Evolutionary conservation across 2,797 vertebrate species (phyloP), one percentile per base, ranked within the genome.

Genomic region (Clarias fuscus): DNA sequence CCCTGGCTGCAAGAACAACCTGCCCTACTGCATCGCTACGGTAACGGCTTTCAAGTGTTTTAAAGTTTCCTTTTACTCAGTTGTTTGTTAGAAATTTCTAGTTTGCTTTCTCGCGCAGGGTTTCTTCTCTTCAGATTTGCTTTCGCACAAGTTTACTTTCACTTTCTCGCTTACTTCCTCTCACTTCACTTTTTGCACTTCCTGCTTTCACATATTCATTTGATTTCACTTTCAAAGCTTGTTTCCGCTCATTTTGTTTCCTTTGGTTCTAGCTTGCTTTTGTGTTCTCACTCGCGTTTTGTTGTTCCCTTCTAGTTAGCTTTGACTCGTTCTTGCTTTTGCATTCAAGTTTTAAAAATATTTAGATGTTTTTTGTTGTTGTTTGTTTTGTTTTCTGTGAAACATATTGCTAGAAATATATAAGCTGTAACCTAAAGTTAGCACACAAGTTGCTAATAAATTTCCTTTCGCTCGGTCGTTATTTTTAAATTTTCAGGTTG

Each of bases 21-120:
- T 99, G 59, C 98, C 98, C 0, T 99, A 99, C 85, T 99, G 98
- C 91, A 97, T 99, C 3, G 96, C 95, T 80, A 99, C 98, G 2
- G 98, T 96, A 89, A 24, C 33, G 71, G 85, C 43, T 33, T 43
- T 43, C 7, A 43, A 43, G 48, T 33, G 48, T 48, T 11, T 48
- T 48, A 48, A 2, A 33, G 33, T 33, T 33, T n/a, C 2, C 48
- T 48, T 48, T 11, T 48, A 48, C 48, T 11, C 48, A 48, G 48
- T 48, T 48, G 48, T 48, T 48, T 48, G 48, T 11, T 48, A 48
- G 48, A 11, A 11, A 48, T 48, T 48, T 11, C 10, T 53, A 53
- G 48, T 53, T 53, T 53, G 13, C 64, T 65, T 5, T n/a, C n/a
- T 5, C 13, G 11, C 48, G 2, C 4, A 18, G 22, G 18, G 1